phyloP scores from a whole-genome alignment of 2,888 invertebrate species.

The Rhagophthalmus giganteus region DNA sequence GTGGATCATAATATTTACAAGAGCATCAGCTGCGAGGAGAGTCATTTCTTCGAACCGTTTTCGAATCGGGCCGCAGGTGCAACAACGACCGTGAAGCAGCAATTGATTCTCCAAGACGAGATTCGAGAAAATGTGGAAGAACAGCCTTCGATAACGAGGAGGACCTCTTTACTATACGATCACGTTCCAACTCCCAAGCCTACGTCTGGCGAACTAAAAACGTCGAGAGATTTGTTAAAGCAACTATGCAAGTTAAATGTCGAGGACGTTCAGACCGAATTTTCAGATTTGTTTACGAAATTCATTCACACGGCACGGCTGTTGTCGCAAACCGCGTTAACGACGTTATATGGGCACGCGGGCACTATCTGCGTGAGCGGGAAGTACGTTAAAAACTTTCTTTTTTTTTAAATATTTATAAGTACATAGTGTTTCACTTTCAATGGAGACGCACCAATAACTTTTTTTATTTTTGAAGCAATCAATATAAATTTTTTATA shows the following conservation, averaged over 20 bases:
- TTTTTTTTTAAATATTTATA: too few species aligned
- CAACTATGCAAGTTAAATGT: conserved; percentile 65
- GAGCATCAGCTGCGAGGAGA: conserved; percentile 70
- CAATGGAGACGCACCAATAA: too few species aligned
- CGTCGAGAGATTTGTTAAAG: conserved; percentile 71
- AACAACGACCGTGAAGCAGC: conserved; percentile 66
- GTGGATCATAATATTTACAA: conserved; percentile 79
- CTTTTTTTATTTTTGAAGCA: too few species aligned
- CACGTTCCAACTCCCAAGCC: conserved; percentile 69
- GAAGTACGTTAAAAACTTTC: conserved; percentile 61
- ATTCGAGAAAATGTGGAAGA: conserved; percentile 57
- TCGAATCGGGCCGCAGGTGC: conserved; percentile 75
- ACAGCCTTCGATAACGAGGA: conserved; percentile 60
- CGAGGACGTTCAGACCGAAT: conserved; percentile 64
- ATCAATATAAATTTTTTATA: too few species aligned
- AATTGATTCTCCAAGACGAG: conserved; percentile 60
- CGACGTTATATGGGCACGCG: conserved; percentile 67
- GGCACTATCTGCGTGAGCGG: conserved; percentile 68
- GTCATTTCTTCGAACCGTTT: conserved; percentile 75
- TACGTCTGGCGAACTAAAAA: conserved; percentile 70
- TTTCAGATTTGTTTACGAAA: conserved; percentile 65
- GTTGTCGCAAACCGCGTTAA: conserved; percentile 69
- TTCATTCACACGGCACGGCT: conserved; percentile 69
- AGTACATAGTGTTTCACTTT: too few species aligned
- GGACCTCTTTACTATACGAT: conserved; percentile 72